A percentile compares a stretch with the other conserved stretches of the same genome.
phyloP scores from a whole-genome alignment of 2,888 invertebrate species.

The Mimachlamys varia region DNA sequence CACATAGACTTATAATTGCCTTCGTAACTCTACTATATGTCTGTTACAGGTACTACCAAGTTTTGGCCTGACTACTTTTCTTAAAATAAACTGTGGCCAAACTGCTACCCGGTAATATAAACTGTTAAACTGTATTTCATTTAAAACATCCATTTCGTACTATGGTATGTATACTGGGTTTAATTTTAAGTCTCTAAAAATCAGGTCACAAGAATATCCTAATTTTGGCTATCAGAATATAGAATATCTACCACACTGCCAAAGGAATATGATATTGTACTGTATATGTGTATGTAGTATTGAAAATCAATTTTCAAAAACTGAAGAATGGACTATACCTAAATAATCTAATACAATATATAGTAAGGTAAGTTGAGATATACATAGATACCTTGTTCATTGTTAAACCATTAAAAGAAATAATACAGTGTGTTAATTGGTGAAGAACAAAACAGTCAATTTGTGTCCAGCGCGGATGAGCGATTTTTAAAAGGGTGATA shows the following conservation, averaged over 20 bases:
- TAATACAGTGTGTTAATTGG: slow-evolving; percentile 13
- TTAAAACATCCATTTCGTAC: too few species aligned
- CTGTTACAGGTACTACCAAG: too few species aligned
- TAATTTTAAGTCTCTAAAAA: background rate
- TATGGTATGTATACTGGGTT: too few species aligned
- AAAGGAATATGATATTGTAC: background rate
- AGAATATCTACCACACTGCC: background rate
- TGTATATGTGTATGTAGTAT: background rate
- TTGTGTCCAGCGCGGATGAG: background rate
- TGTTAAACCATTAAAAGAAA: background rate
- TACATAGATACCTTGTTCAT: background rate
- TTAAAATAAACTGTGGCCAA: too few species aligned
- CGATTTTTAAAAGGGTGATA: background rate
- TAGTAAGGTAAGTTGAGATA: background rate
- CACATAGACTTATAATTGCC: too few species aligned
- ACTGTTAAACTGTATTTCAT: too few species aligned
- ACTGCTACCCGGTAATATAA: too few species aligned
- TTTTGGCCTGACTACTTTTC: too few species aligned
- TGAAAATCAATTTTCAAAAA: slow-evolving; percentile 31
- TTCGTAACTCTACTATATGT: too few species aligned
- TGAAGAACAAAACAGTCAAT: slow-evolving; percentile 2
- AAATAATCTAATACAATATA: slow-evolving; percentile 5
- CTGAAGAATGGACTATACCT: background rate
- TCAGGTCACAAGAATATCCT: background rate
- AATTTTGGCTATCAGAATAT: background rate